Evolutionary conservation across 2,888 invertebrate genomes (phyloP).

Genomic region (Camptogramma bilineatum): DNA sequence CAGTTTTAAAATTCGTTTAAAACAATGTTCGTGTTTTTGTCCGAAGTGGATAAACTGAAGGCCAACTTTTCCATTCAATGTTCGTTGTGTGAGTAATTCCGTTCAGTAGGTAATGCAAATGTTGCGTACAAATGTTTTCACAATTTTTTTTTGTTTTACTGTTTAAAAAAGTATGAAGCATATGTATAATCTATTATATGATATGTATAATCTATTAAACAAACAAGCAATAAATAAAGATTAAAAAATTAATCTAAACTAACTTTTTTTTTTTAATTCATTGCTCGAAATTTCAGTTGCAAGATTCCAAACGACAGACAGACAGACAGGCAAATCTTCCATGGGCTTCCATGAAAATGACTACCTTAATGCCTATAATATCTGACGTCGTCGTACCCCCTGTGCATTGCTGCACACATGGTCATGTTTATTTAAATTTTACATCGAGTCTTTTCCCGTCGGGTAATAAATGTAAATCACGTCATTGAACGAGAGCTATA

Average conservation of each 20-base stretch:
- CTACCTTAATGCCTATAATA: neutral
- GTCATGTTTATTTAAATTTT: constrained; percentile 37
- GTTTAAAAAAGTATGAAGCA: neutral
- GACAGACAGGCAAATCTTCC: no score
- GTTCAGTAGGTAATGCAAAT: no score
- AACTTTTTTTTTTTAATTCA: no score
- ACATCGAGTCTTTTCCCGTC: constrained; percentile 61
- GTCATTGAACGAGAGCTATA: constrained; percentile 67
- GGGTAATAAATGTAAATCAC: constrained; percentile 77
- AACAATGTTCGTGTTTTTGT: constrained; percentile 33
- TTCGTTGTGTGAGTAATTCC: constrained; percentile 16
- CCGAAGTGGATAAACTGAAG: constrained; percentile 22
- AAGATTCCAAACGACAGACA: no score
- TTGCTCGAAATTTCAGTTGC: no score
- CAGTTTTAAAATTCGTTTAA: constrained; percentile 34
- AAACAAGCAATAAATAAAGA: neutral
- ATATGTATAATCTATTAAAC: neutral
- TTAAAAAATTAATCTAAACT: no score
- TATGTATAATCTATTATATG: neutral
- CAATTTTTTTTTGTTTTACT: neutral
- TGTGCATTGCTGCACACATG: neutral
- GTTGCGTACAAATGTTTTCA: neutral
- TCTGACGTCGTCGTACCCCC: no score
- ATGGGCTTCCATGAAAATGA: neutral
- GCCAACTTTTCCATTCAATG: constrained; percentile 19